These are phyloP conservation scores for Drosophila lacertosa DNA, from an alignment of 1,140 invertebrate species.

Conservation along the genomic window DNA sequence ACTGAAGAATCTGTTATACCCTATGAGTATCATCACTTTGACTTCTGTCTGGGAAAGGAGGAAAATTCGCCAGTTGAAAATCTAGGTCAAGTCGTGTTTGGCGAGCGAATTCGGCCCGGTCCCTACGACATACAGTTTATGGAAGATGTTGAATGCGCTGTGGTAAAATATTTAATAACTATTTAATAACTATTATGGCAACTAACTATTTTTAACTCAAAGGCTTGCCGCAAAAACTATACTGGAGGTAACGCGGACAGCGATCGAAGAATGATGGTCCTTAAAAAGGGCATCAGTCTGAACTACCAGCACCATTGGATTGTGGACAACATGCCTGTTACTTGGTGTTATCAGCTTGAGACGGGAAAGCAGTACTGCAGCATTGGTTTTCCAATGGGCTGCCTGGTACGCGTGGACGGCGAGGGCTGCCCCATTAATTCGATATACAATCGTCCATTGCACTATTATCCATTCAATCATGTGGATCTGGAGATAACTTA, in stretches of 20 bases:
- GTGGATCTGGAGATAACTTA: slow-evolving; percentile 97
- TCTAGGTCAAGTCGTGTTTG: slow-evolving; percentile 99
- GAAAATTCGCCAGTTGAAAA: slow-evolving; percentile 96
- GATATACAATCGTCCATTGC: slow-evolving; percentile 87
- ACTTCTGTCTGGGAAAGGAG: slow-evolving; percentile 93
- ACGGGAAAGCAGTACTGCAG: slow-evolving; percentile 93
- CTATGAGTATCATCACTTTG: slow-evolving; percentile 99
- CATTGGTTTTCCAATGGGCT: slow-evolving; percentile 99
- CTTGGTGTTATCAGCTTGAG: slow-evolving; percentile 95
- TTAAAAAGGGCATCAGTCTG: slow-evolving; percentile 96
- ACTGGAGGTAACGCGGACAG: slow-evolving; percentile 87
- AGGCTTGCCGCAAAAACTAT: slow-evolving; percentile 89
- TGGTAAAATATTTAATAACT: slow-evolving; percentile 72
- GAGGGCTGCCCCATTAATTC: slow-evolving; percentile 84
- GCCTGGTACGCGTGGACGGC: slow-evolving; percentile 87
- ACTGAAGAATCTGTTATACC: slow-evolving; percentile 98
- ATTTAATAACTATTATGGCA: neutral
- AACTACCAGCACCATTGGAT: slow-evolving; percentile 99
- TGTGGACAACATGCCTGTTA: slow-evolving; percentile 98
- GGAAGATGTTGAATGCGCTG: slow-evolving; percentile 89
- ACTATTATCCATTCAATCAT: slow-evolving; percentile 98
- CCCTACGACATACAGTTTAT: slow-evolving; percentile 93
- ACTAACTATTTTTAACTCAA: neutral
- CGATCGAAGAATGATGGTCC: slow-evolving; percentile 89
- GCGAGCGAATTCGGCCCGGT: slow-evolving; percentile 97